Evolutionary conservation across 92 coral and sea anemone genomes (phyloP).

Genomic region (Parazoanthus atlanticus): DNA sequence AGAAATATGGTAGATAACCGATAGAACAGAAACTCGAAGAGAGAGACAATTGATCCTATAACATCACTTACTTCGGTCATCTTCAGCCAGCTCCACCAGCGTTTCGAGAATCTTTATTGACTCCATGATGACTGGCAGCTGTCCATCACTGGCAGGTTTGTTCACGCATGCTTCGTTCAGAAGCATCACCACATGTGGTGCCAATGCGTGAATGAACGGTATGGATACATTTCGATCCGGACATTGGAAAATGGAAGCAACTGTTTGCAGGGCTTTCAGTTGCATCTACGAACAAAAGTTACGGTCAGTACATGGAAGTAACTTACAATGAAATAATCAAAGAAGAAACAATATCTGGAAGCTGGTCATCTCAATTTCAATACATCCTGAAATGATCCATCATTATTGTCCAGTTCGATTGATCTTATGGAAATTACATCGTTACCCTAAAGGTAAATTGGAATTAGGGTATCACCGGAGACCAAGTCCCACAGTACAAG

Average conservation of each 20-base stretch:
- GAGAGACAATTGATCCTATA: too few relatives aligned
- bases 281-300: constrained; percentile 57
- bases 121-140: constrained; percentile 74
- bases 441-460: too few relatives aligned
- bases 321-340: neutral
- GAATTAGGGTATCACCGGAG: too few relatives aligned
- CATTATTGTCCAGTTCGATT: too few relatives aligned
- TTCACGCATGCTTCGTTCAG: constrained; percentile 82
- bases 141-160: constrained; percentile 76
- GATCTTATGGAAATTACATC: too few relatives aligned
- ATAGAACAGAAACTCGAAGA: neutral
- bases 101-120: constrained; percentile 87
- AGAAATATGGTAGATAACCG: neutral
- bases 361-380: neutral
- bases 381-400: too few relatives aligned
- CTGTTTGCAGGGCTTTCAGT: constrained; percentile 89
- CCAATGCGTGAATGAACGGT: constrained; percentile 88
- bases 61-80: constrained; percentile 76
- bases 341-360: neutral
- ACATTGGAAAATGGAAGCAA: constrained; percentile 86
- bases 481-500: too few relatives aligned
- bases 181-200: constrained; percentile 88
- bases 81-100: constrained; percentile 83
- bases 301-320: neutral
- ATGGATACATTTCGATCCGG: constrained; percentile 73